A percentile compares a stretch with the other conserved stretches of the same genome.
These are phyloP conservation scores for Atherinosoma microstoma DNA, from an alignment of 2,797 vertebrate genomes.

Conservation along the genomic window DNA sequence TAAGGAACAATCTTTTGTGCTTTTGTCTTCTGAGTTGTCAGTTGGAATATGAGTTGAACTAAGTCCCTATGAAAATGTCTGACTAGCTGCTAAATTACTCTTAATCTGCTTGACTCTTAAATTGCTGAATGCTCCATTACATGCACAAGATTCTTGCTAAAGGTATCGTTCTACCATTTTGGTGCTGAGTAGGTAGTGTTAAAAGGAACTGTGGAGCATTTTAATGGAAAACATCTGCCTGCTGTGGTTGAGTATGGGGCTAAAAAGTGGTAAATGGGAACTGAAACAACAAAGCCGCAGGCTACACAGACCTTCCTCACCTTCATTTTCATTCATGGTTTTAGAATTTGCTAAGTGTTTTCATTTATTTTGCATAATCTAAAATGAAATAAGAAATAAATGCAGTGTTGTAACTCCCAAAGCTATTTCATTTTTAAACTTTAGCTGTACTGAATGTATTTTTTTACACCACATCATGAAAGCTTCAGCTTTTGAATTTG, in stretches of 20 bases:
- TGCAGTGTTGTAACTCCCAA: background rate
- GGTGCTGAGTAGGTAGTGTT: background rate
- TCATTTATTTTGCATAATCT: background rate
- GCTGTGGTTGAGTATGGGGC: background rate
- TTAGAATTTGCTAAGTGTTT: background rate
- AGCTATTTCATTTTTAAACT: background rate
- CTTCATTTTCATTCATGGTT: conserved; percentile 3
- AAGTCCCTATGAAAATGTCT: background rate
- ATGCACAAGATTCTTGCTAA: conserved; percentile 8
- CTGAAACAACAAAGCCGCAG: background rate
- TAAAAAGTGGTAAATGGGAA: background rate
- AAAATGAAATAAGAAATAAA: background rate
- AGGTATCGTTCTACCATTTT: background rate
- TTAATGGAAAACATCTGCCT: conserved; percentile 1
- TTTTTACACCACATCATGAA: background rate
- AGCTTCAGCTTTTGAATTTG: background rate
- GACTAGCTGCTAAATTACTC: background rate
- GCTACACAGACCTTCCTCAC: background rate
- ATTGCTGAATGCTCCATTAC: background rate
- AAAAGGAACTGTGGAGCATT: background rate
- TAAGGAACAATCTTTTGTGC: background rate
- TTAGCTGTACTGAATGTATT: background rate
- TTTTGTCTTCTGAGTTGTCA: background rate
- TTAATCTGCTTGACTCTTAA: background rate
- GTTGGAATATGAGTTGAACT: background rate